Percentiles rank a stretch among this genome's conserved stretches.
phyloP scores from a whole-genome alignment of 2,113 vertebrate species.

The Mormyrus lacerda region DNA sequence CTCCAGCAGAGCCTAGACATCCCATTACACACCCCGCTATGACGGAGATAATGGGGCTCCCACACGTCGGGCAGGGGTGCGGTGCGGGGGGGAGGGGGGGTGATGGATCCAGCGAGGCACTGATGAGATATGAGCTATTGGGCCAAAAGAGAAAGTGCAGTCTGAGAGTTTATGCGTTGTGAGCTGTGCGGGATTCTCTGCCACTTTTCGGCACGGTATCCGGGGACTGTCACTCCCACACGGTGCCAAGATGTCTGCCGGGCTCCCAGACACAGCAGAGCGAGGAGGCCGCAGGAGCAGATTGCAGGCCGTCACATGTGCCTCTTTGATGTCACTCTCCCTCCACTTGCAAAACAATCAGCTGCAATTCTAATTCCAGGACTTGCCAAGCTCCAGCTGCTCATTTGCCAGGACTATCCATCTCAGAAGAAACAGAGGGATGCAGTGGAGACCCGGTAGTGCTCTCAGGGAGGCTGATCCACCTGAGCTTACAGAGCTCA shows the following conservation, averaged over 20 bases:
- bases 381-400: constrained; percentile 16
- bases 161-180: not conserved
- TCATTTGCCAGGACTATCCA: not conserved
- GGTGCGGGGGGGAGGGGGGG: not conserved
- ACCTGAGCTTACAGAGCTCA: constrained; percentile 7
- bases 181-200: not conserved
- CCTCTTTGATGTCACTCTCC: not conserved
- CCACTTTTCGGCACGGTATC: not conserved
- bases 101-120: not conserved
- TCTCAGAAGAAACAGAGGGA: not conserved
- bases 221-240: not conserved
- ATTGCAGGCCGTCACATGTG: not conserved
- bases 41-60: constrained; percentile 30
- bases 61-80: constrained; percentile 38
- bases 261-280: not conserved
- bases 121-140: not conserved
- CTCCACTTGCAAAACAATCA: constrained; percentile 29
- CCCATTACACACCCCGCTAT: constrained; percentile 42
- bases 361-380: constrained; percentile 33
- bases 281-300: constrained; percentile 5
- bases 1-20: constrained; percentile 50
- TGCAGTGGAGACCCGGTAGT: not conserved
- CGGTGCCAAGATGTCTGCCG: not conserved
- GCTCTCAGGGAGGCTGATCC: not conserved
- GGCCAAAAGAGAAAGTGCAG: not conserved